A percentile compares a stretch with the other conserved stretches of the same genome.
These are phyloP conservation scores for Cepphus grylle DNA, from an alignment of 2,113 vertebrate species.

Conservation along the genomic window DNA sequence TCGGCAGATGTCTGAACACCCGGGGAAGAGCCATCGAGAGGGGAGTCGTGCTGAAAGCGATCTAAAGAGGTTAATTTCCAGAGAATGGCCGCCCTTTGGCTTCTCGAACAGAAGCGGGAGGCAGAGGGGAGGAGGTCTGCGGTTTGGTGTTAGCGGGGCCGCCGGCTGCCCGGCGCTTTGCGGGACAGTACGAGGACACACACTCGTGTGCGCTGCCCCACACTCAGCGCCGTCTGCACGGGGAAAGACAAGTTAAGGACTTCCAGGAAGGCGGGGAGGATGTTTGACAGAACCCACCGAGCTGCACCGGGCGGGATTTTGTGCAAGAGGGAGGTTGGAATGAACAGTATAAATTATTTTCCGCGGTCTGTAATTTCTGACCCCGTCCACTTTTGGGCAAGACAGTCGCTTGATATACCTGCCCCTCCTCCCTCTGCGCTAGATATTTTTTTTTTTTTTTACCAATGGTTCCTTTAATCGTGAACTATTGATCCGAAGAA, in stretches of 20 bases:
- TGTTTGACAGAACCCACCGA: background rate
- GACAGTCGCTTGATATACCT: background rate
- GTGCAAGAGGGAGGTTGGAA: background rate
- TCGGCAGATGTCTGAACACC: background rate
- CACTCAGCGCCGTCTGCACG: background rate
- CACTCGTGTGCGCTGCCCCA: background rate
- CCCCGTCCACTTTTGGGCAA: background rate
- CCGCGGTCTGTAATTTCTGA: accelerated
- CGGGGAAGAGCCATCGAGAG: background rate
- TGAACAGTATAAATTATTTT: background rate
- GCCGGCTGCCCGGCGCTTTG: background rate
- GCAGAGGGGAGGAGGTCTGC: background rate
- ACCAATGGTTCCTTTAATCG: background rate
- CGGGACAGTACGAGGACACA: background rate
- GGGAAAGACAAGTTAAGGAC: background rate
- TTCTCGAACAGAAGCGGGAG: background rate
- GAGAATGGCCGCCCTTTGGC: background rate
- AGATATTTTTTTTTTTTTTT: background rate
- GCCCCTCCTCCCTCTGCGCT: accelerated
- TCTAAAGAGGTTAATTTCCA: conserved; percentile 34
- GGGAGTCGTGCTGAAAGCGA: background rate
- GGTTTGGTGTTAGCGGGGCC: background rate
- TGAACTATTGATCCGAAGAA: background rate
- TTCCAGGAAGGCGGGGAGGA: background rate
- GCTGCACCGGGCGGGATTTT: background rate